Evolutionary conservation across 2,888 invertebrate genomes (phyloP), one percentile per base, ranked within the genome.

Genomic region (Drosophila conformis): DNA sequence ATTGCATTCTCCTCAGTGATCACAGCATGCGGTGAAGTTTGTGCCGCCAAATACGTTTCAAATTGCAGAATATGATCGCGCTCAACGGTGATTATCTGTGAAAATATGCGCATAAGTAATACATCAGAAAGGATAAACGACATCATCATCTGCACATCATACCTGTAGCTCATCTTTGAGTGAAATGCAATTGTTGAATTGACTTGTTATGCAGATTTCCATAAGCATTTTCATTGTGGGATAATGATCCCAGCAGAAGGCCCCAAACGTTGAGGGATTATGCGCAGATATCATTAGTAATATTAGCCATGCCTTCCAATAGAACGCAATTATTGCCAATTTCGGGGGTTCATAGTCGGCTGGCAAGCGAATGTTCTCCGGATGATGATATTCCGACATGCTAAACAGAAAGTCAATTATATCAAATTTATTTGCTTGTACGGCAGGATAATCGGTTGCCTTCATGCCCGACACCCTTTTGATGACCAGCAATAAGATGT

Each of bases 201-300:
- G 93, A 96, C 97, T 98, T 13, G 99, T 99, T 91, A 99, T 99
- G 87, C 98, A 98, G 96, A 98, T 98, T 94, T 99, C 99, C 95
- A 99, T 98, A 78, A 99, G 94, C 87, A 96, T 96, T 74, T 97
- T 95, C 78, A 99, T 94, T 57, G 97, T 98, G 25, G 99, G 98
- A 94, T 98, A 99, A 81, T 96, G 96, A 85, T 96, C 95, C 96
- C 98, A 98, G 40, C 97, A 97, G 63, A 96, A 94, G 78, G 95
- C 95, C 15, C 99, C 99, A 93, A 98, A 97, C 18, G 96, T 95
- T 0, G 95, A 94, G 0, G 99, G 98, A 95, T 99, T 99, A 93
- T 98, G 98, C 0, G 99, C 98, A 21, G 97, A 96, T 77, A 99
- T 94, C 93, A 98, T 96, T 49, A 98, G 93, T 81, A 99, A 94